A percentile compares a stretch with the other conserved stretches of the same genome.
Conservation (phyloP, 1,140 invertebrate genomes). For the Philotrypesis tridentata region DNA sequence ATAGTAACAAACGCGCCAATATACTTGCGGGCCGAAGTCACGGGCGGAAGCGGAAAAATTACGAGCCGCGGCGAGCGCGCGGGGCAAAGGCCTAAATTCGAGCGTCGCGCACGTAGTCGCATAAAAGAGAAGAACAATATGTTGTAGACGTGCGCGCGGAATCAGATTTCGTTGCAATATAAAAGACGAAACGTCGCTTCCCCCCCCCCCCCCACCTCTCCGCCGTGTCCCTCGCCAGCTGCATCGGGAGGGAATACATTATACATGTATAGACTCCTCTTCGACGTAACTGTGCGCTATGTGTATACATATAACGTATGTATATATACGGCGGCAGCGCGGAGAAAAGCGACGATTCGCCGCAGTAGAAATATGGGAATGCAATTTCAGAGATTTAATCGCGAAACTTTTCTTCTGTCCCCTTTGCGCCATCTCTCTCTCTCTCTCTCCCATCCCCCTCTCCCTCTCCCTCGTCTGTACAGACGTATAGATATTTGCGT, state of each 20-base stretch:
- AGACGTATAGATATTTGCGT: not conserved
- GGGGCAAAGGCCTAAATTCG: not conserved
- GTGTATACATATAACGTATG: no score
- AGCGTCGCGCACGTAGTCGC: not conserved
- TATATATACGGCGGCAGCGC: no score
- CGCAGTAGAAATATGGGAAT: constrained; percentile 19
- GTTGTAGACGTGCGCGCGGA: constrained; percentile 20
- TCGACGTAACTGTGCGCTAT: not conserved
- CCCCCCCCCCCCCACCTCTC: no score
- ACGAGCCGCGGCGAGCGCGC: not conserved
- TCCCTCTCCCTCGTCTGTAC: not conserved
- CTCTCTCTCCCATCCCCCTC: no score
- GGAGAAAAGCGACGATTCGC: constrained; percentile 23
- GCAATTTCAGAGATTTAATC: constrained; percentile 30
- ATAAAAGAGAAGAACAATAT: constrained; percentile 16
- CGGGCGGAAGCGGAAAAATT: not conserved
- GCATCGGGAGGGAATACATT: not conserved
- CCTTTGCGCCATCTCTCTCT: not conserved
- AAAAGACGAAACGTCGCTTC: constrained; percentile 20
- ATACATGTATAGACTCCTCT: not conserved
- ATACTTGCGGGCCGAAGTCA: not conserved
- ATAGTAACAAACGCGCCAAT: no score
- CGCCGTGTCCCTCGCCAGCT: not conserved
- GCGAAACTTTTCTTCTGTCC: constrained; percentile 2
- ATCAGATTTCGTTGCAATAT: constrained; percentile 32